phyloP scores from a whole-genome alignment of 1,140 invertebrate species.

The Drosophila biarmipes region DNA sequence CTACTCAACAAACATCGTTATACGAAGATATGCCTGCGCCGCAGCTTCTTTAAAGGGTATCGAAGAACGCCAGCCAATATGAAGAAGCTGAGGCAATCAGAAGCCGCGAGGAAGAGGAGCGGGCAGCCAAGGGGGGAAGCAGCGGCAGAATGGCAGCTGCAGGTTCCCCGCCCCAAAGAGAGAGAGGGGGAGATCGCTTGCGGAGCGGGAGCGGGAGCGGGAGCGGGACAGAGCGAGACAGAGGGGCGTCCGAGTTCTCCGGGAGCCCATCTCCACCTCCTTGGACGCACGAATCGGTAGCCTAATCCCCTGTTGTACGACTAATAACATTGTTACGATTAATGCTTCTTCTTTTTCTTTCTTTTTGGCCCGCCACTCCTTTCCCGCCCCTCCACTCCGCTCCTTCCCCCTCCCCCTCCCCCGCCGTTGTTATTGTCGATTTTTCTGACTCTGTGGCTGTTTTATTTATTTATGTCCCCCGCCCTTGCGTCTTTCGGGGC shows the following conservation, averaged over 20 bases:
- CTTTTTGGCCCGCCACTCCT: conserved; percentile 17
- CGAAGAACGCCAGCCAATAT: background rate
- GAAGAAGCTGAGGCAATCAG: conserved; percentile 41
- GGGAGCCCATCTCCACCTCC: conserved; percentile 30
- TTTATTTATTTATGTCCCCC: conserved; percentile 78
- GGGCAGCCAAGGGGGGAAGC: background rate
- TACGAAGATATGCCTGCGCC: no score
- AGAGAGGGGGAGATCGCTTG: conserved; percentile 22
- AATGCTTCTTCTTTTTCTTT: conserved; percentile 69
- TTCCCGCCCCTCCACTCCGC: background rate
- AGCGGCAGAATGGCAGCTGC: conserved; percentile 43
- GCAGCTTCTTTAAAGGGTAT: conserved; percentile 6
- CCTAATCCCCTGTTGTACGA: conserved; percentile 84
- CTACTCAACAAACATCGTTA: no score
- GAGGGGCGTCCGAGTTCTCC: conserved; percentile 14
- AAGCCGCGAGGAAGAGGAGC: conserved; percentile 6
- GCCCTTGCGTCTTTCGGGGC: conserved; percentile 54
- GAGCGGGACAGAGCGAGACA: background rate
- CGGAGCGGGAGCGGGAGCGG: background rate
- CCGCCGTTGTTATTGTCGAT: conserved; percentile 41
- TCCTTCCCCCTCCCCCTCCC: background rate
- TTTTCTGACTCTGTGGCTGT: conserved; percentile 52
- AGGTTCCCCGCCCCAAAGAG: conserved; percentile 42
- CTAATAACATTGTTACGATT: conserved; percentile 85
- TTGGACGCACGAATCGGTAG: conserved; percentile 78